Percentiles rank a stretch among this genome's conserved stretches.
phyloP scores from a whole-genome alignment of 2,888 invertebrate genomes.

The Drosophila nigricruria region DNA sequence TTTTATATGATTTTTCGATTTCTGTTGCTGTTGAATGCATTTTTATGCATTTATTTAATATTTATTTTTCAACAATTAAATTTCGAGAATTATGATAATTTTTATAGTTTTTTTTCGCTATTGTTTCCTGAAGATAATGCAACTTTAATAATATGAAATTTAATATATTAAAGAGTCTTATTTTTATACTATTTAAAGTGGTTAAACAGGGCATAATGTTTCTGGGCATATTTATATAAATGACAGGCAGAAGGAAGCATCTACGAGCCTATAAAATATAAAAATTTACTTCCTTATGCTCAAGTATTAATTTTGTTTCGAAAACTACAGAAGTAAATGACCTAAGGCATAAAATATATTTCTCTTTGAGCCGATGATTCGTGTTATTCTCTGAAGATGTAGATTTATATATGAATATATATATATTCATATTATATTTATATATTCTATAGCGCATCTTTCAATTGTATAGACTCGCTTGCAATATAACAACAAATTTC shows the following conservation, averaged over 20 bases:
- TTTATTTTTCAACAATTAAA: background rate
- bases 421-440: background rate
- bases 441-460: background rate
- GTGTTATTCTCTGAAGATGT: background rate
- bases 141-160: background rate
- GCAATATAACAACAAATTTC: background rate
- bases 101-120: slow-evolving; percentile 1
- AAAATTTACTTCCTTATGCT: background rate
- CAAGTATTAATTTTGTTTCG: background rate
- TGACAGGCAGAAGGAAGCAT: background rate
- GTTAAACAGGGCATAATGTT: background rate
- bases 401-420: background rate
- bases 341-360: background rate
- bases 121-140: slow-evolving; percentile 18
- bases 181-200: background rate
- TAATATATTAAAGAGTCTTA: background rate
- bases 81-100: background rate
- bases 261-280: background rate
- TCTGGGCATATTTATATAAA: background rate
- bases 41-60: background rate
- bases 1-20: slow-evolving; percentile 50
- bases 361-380: background rate
- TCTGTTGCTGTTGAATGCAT: background rate
- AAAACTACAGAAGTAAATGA: background rate
- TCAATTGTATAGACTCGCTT: background rate